These are phyloP conservation scores for Meta bourneti DNA, from an alignment of 2,888 invertebrate genomes.

Conservation along the genomic window DNA sequence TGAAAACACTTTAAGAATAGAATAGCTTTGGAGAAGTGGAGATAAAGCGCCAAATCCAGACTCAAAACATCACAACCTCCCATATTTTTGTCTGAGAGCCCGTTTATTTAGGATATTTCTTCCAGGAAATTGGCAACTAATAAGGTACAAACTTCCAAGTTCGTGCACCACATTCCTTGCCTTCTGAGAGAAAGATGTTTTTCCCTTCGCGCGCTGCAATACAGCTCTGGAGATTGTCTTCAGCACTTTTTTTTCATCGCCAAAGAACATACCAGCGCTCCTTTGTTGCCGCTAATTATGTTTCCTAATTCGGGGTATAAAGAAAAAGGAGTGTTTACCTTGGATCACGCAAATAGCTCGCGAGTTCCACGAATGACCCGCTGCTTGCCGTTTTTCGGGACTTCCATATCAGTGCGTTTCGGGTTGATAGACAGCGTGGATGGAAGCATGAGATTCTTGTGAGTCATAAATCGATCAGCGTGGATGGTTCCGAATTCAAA, in stretches of 20 bases:
- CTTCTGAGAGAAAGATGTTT: slow-evolving; percentile 11
- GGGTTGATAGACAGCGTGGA: background rate
- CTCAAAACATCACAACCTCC: background rate
- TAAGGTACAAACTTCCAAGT: slow-evolving; percentile 28
- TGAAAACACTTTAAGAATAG: background rate
- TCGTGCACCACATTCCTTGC: slow-evolving; percentile 40
- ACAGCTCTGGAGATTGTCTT: slow-evolving; percentile 51
- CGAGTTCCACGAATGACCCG: slow-evolving; percentile 66
- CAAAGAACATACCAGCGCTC: slow-evolving; percentile 32
- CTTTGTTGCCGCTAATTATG: slow-evolving; percentile 62
- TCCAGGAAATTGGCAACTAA: slow-evolving; percentile 51
- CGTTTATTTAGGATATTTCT: slow-evolving; percentile 47
- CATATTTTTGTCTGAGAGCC: slow-evolving; percentile 20
- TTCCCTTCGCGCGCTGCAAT: slow-evolving; percentile 12
- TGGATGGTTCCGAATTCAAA: slow-evolving; percentile 24
- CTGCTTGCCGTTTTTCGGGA: slow-evolving; percentile 66
- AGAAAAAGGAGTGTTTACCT: slow-evolving; percentile 54
- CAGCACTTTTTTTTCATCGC: slow-evolving; percentile 42
- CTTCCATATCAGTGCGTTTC: slow-evolving; percentile 18
- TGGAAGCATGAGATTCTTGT: slow-evolving; percentile 3
- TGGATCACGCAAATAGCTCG: slow-evolving; percentile 21
- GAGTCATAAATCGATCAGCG: slow-evolving; percentile 43
- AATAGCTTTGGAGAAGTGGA: background rate
- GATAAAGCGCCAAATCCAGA: slow-evolving; percentile 28
- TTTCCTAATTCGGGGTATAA: slow-evolving; percentile 51